A percentile compares a stretch with the other conserved stretches of the same genome.
Conservation (phyloP, 1,140 invertebrate genomes). For the Papilio polytes region DNA sequence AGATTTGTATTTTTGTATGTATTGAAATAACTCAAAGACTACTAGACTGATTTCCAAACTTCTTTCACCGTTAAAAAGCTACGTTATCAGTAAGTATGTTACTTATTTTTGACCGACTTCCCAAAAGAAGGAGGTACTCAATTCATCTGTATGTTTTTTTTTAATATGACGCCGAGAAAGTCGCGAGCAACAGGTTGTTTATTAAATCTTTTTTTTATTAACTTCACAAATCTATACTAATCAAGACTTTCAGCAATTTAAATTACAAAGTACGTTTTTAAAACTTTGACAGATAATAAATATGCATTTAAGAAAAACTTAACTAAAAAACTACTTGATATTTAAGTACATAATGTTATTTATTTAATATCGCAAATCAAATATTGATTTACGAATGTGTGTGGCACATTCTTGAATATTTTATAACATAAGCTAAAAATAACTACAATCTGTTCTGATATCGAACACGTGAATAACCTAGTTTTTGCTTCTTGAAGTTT, state of each 20-base stretch:
- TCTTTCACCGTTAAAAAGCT: too few relatives aligned
- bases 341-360: not conserved
- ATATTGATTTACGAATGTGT: slow-evolving; percentile 15
- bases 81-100: too few relatives aligned
- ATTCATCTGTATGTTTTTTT: too few relatives aligned
- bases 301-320: not conserved
- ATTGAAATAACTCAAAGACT: too few relatives aligned
- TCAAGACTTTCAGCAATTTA: not conserved
- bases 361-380: not conserved
- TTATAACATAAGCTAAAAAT: slow-evolving; percentile 5
- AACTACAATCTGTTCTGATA: slow-evolving; percentile 12
- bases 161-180: too few relatives aligned
- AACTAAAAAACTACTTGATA: not conserved
- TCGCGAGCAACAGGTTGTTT: too few relatives aligned
- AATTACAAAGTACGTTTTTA: not conserved
- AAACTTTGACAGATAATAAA: not conserved
- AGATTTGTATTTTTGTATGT: too few relatives aligned
- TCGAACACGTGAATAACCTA: not conserved
- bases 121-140: too few relatives aligned
- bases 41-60: too few relatives aligned
- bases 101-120: too few relatives aligned
- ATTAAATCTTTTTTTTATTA: not conserved
- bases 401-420: slow-evolving; percentile 12
- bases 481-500: slow-evolving; percentile 5
- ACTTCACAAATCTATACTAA: not conserved